Evolutionary conservation across 2,113 vertebrate genomes (phyloP), one percentile per base, ranked within the genome.

Genomic region (Lagopus leucura): DNA sequence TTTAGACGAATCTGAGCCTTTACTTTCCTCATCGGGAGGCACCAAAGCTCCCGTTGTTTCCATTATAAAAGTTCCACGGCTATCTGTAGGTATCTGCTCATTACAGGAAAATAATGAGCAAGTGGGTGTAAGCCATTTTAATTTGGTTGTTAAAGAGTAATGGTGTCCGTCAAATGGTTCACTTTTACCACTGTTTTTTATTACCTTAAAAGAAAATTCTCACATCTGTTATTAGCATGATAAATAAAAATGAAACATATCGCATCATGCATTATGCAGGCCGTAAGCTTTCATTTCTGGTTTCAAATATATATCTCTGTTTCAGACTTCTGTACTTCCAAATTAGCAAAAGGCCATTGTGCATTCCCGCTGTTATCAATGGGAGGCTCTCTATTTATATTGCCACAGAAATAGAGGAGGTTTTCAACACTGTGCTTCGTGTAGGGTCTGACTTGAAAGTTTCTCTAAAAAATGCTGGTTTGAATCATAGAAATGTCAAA

Each of bases 311-410:
- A 42, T 38, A 50, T 15, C 47, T 70, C 69, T 0, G 0, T 89
- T 92, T 84, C 83, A 80, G 88, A 64, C 60, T 76, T 88, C 66
- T 61, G 55, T 47, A 24, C 38, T 67, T 91, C 77, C 57, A 81
- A 81, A 72, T 81, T 74, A 95, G 86, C 83, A 67, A 55, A 88
- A 96, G 88, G 72, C 91, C 82, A 69, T 66, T 0, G 1, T 45
- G 16, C 36, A 40, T 80, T 89, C 93, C 85, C 45, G 50, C 72
- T 86, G 82, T 42, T 92, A 83, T 24, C 78, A 91, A 61, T 57
- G 75, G 65, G 73, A 93, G 57, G 17, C 65, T 52, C 90, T 91
- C 78, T 89, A 67, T 83, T 94, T 92, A 25, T 95, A 66, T 80
- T 95, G 71, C 54, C 84, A 40, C 84, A 82, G 84, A 84, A 82